Evolutionary conservation across 2,888 invertebrate species (phyloP), one percentile per base, ranked within the genome.

Genomic region (Neria commutata): DNA sequence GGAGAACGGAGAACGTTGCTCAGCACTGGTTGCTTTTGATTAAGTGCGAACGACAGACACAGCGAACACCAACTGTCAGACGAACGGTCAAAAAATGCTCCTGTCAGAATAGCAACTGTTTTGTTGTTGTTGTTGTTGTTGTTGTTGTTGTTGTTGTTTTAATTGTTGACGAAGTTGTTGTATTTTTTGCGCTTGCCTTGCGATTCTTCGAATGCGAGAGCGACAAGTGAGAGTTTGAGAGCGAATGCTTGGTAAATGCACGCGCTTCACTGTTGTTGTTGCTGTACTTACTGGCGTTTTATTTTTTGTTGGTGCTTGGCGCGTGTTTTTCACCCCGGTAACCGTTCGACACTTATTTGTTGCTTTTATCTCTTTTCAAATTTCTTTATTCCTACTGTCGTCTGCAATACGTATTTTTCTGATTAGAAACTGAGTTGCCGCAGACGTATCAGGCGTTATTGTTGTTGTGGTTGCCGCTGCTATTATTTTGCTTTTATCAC

Each of bases 191-290:
- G n/a, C n/a, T n/a, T n/a, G n/a, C n/a, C n/a, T n/a, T n/a, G n/a
- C n/a, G n/a, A n/a, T n/a, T n/a, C n/a, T n/a, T n/a, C n/a, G n/a
- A n/a, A n/a, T n/a, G n/a, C 19, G 11, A 50, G 19, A 24, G 21
- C 29, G 45, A 52, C 37, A 50, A 50, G 49, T 37, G 34, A 64
- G 59, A 33, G 62, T 63, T 57, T 63, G 72, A 69, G 66, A 66
- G 66, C 74, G 70, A 70, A 70, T 73, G 72, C 67, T 72, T 67
- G 61, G 63, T 62, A 52, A 59, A 52, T 54, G 51, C 45, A 55
- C 54, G 52, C 37, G 34, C 57, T 62, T 56, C 63, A 65, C 51
- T 42, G 29, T 16, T 57, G 25, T 55, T 61, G 34, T 10, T 19
- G 49, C 50, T 37, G 49, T 21, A 33, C n/a, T 34, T 10, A 23